Base-by-base conservation (phyloP, 2,888 invertebrate genomes). In the Petrolisthes cinctipes region DNA sequence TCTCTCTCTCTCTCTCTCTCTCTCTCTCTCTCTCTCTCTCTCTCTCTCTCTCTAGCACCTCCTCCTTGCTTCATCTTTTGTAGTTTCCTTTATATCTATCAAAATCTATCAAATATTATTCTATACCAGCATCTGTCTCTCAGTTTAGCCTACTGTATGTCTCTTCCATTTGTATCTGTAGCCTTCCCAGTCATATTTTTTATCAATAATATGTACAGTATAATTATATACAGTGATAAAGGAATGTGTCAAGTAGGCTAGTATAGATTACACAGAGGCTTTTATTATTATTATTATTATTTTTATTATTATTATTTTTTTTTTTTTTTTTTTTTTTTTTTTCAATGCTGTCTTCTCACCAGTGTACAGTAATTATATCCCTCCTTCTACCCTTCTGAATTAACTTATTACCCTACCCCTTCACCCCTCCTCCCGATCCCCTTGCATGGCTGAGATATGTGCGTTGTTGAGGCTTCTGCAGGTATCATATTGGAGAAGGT, bases 11-110 rank as follows among this genome's bases (percentile, higher is more conserved):
- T 14, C 17, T 37, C 37, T 54, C 11, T 54, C 14, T 61, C 57
- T 61, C 61, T 37, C 37, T 14, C 9, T 80, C 57, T 5, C 14
- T 57, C 20, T 51, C 14, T 7, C 37, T 37, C 23, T 61, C 61
- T 53, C 14, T 14, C 54, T n/a, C 9, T 76, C 76, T 37, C 51
- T 76, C n/a, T 37, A 4, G 11, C 9, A 37, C 23, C 17, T 51
- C 53, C 9, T 5, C 11, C 54, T 56, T 56, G 14, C 73, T 53
- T 17, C 51, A n/a, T n/a, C 54, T 9, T 73, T n/a, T 37, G 7
- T 68, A 51, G 14, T 54, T 73, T 53, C 68, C 82, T 68, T 54
- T 71, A 68, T 53, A 14, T 20, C 82, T 71, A n/a, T 23, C 56
- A 23, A 17, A 7, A n/a, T 51, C 6, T 53, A 11, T 7, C 51